Percentiles rank a stretch among this genome's conserved stretches.
Conservation (phyloP, 1,140 invertebrate genomes). For the Brachionus plicatilis region DNA sequence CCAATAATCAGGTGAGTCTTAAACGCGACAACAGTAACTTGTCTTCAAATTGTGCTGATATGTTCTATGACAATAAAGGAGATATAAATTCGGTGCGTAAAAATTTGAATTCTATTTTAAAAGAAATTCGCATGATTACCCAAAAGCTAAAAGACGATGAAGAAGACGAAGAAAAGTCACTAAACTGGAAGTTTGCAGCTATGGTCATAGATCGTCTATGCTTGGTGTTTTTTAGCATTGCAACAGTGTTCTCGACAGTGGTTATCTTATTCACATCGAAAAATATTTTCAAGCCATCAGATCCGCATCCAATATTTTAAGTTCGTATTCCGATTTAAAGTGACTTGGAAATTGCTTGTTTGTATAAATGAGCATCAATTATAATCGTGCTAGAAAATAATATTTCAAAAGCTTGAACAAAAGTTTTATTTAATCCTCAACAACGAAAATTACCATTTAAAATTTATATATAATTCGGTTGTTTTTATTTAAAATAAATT, state of each 20-base stretch:
- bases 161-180: constrained; percentile 51
- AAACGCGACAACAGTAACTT: constrained; percentile 35
- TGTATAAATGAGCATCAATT: neutral
- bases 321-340: constrained; percentile 58
- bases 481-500: neutral
- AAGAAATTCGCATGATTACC: constrained; percentile 86
- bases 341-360: neutral
- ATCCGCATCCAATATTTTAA: constrained; percentile 10
- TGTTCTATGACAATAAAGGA: constrained; percentile 11
- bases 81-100: constrained; percentile 43
- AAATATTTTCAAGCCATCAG: constrained; percentile 34
- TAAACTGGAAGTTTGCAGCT: constrained; percentile 98
- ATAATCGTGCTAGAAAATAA: neutral
- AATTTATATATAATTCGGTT: neutral
- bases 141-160: constrained; percentile 55
- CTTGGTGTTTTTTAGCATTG: constrained; percentile 94
- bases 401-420: neutral
- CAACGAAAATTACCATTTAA: neutral
- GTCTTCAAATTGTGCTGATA: constrained; percentile 24
- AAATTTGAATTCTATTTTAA: constrained; percentile 82
- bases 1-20: neutral
- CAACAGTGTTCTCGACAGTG: constrained; percentile 74
- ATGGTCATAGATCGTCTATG: constrained; percentile 99
- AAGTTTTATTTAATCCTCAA: neutral
- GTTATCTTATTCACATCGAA: constrained; percentile 82